A percentile compares a stretch with the other conserved stretches of the same genome.
These are phyloP conservation scores for Orestias chungarensis DNA, from an alignment of 2,797 vertebrate genomes.

Conservation along the genomic window DNA sequence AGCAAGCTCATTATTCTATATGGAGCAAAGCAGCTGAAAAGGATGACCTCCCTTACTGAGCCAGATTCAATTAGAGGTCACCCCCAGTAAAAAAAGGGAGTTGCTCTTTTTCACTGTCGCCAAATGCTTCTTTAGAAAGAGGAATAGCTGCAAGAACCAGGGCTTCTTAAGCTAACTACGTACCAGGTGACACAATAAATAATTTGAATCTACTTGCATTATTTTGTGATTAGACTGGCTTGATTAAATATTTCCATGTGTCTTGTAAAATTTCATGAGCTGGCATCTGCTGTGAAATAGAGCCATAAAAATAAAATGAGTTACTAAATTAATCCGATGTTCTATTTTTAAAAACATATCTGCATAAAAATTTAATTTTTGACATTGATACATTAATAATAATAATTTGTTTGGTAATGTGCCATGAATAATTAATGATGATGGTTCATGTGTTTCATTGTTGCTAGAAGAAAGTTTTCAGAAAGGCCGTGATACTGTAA, in stretches of 20 bases:
- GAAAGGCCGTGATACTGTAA: background rate
- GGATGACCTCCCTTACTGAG: background rate
- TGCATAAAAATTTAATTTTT: background rate
- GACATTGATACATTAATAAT: background rate
- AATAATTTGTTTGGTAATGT: background rate
- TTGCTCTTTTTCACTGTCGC: background rate
- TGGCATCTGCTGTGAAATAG: background rate
- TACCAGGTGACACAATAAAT: background rate
- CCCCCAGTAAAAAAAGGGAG: background rate
- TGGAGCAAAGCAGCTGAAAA: background rate
- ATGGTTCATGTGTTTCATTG: background rate
- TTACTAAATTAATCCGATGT: background rate
- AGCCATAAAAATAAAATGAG: background rate
- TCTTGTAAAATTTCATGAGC: background rate
- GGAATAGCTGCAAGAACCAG: background rate
- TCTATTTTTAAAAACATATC: background rate
- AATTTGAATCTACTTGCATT: background rate
- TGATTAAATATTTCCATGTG: background rate
- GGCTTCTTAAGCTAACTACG: background rate
- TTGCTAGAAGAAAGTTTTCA: background rate
- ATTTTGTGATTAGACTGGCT: background rate
- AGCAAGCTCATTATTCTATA: background rate
- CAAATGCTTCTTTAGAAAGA: background rate
- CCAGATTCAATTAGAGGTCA: background rate
- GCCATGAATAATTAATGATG: background rate